Conservation (phyloP, 2,113 vertebrate genomes). For the Apteryx mantelli region DNA sequence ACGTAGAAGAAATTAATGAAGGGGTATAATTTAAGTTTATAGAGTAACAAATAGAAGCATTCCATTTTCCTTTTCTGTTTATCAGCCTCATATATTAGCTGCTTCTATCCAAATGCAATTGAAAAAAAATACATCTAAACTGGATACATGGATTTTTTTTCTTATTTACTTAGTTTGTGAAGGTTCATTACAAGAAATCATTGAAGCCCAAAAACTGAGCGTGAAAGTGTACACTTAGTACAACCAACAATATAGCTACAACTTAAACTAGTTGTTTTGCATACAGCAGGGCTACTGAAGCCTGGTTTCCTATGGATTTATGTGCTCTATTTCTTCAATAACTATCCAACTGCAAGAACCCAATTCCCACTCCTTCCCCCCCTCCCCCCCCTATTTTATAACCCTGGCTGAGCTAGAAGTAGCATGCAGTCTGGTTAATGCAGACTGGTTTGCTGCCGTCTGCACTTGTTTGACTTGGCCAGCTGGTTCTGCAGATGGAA, state of each 20-base stretch:
- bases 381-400: background rate
- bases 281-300: background rate
- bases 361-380: background rate
- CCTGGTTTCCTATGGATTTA: background rate
- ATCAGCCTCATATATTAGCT: background rate
- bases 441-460: background rate
- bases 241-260: background rate
- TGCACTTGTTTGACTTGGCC: background rate
- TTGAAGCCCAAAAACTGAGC: background rate
- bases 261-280: background rate
- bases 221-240: background rate
- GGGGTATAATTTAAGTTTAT: background rate
- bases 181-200: background rate
- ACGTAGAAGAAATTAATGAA: background rate
- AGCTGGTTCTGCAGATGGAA: background rate
- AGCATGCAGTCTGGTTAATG: background rate
- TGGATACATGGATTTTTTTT: background rate
- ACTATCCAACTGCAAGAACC: background rate
- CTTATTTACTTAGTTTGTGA: background rate
- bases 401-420: background rate
- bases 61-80: background rate
- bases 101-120: background rate
- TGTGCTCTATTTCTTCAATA: background rate
- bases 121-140: background rate
- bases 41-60: constrained; percentile 10